Conservation (phyloP, 2,888 invertebrate species). For the Meloe dianella region DNA sequence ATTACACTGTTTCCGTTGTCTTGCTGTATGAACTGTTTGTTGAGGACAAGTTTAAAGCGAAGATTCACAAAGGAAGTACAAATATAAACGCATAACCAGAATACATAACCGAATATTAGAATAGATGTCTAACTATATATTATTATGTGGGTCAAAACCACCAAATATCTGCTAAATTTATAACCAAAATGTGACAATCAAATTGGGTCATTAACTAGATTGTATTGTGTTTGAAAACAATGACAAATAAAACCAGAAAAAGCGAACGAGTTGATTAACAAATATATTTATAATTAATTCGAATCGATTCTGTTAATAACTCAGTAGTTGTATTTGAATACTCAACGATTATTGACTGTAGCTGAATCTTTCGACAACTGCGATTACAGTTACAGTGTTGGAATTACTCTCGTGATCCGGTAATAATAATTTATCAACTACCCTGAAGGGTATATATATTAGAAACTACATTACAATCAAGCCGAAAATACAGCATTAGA, state of each 20-base stretch:
- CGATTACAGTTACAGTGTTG: not conserved
- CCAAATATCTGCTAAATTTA: not conserved
- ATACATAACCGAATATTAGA: not conserved
- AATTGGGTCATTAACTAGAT: not conserved
- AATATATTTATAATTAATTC: not conserved
- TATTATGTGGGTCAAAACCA: constrained; percentile 3
- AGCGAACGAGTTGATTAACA: not conserved
- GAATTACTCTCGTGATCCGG: not conserved
- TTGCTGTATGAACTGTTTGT: not conserved
- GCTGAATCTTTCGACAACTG: not conserved
- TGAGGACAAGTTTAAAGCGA: not conserved
- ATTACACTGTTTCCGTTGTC: not conserved
- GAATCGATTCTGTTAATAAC: not conserved
- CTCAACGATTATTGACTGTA: not conserved
- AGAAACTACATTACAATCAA: not conserved
- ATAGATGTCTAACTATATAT: not conserved
- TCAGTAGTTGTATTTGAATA: too few relatives aligned
- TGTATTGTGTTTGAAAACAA: not conserved
- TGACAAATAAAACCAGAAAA: not conserved
- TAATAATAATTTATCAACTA: not conserved
- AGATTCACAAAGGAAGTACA: constrained; percentile 2
- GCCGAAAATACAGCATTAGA: not conserved
- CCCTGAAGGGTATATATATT: not conserved
- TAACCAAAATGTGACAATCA: not conserved
- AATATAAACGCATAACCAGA: not conserved